Conservation (phyloP, 2,113 vertebrate genomes). For the Centropristis striata region DNA sequence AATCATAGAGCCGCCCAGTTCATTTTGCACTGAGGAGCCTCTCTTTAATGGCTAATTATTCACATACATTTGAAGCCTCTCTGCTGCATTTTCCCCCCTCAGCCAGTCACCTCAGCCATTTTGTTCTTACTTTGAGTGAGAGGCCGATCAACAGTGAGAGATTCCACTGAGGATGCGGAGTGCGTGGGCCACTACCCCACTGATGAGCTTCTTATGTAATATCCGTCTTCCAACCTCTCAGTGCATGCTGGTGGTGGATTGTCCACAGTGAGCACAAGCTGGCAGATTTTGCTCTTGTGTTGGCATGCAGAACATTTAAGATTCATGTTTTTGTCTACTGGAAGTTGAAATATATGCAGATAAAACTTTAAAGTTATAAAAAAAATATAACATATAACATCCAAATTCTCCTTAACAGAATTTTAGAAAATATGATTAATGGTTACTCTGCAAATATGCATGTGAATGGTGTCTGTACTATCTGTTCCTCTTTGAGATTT, state of each 20-base stretch:
- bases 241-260: slow-evolving; percentile 47
- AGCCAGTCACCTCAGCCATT: slow-evolving; percentile 77
- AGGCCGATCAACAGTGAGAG: slow-evolving; percentile 65
- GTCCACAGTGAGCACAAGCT: slow-evolving; percentile 48
- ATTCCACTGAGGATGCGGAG: slow-evolving; percentile 74
- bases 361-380: neutral
- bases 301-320: neutral
- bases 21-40: slow-evolving; percentile 38
- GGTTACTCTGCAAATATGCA: neutral
- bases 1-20: slow-evolving; percentile 11
- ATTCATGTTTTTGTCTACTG: neutral
- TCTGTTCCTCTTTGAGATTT: neutral
- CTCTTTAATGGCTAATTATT: slow-evolving; percentile 62
- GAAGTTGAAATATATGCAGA: slow-evolving; percentile 3
- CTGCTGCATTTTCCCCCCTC: slow-evolving; percentile 34
- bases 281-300: slow-evolving; percentile 21
- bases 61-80: slow-evolving; percentile 45
- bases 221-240: slow-evolving; percentile 67
- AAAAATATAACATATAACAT: neutral
- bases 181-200: slow-evolving; percentile 83
- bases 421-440: neutral
- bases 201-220: slow-evolving; percentile 84
- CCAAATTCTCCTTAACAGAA: neutral
- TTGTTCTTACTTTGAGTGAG: slow-evolving; percentile 75
- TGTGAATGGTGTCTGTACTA: neutral